Conservation (phyloP, 2,888 invertebrate species). For the Galeruca laticollis region DNA sequence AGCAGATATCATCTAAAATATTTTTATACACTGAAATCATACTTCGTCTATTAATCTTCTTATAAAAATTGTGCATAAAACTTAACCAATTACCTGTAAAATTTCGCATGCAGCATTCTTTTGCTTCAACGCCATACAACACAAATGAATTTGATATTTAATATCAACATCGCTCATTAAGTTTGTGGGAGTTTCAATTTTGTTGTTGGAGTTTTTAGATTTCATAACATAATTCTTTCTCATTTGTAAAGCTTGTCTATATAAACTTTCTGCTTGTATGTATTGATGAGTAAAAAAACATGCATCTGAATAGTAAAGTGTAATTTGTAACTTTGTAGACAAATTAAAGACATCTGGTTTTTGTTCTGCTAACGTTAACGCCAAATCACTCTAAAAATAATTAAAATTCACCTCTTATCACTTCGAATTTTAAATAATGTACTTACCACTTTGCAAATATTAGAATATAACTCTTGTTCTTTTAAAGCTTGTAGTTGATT, state of each 20-base stretch:
- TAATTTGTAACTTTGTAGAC: slow-evolving; percentile 76
- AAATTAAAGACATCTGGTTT: slow-evolving; percentile 73
- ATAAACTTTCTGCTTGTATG: slow-evolving; percentile 76
- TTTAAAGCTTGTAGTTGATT: slow-evolving; percentile 78
- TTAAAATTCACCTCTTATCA: slow-evolving; percentile 18
- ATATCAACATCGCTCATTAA: slow-evolving; percentile 75
- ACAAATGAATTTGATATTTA: slow-evolving; percentile 79
- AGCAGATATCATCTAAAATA: slow-evolving; percentile 68
- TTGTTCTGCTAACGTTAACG: slow-evolving; percentile 75
- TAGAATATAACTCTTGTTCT: slow-evolving; percentile 79
- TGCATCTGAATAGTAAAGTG: slow-evolving; percentile 79
- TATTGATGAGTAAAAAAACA: slow-evolving; percentile 76
- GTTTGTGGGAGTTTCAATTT: slow-evolving; percentile 68
- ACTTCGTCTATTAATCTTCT: not conserved
- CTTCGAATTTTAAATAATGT: not conserved
- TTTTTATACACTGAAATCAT: not conserved
- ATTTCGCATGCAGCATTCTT: slow-evolving; percentile 72
- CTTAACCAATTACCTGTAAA: slow-evolving; percentile 59
- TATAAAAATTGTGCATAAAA: not conserved
- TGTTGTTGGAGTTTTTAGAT: slow-evolving; percentile 66
- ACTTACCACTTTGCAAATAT: slow-evolving; percentile 78
- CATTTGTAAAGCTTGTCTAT: slow-evolving; percentile 74
- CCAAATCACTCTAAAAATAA: slow-evolving; percentile 73
- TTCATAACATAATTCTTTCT: slow-evolving; percentile 73
- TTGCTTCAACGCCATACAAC: slow-evolving; percentile 76